These are phyloP conservation scores for Girardinichthys multiradiatus DNA, from an alignment of 2,113 vertebrate species.

Conservation along the genomic window DNA sequence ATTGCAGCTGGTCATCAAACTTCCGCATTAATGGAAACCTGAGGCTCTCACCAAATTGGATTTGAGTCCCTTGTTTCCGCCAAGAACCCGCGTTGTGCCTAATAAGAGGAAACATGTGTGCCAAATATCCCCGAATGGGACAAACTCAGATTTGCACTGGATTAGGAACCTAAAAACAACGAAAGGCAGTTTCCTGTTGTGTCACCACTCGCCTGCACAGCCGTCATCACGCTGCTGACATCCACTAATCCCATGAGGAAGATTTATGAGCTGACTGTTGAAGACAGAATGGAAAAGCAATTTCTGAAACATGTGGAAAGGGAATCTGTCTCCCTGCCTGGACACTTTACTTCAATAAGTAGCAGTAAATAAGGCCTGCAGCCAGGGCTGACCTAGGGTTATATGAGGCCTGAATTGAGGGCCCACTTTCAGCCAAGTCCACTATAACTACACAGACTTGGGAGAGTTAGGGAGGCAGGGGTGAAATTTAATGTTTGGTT, in stretches of 20 bases:
- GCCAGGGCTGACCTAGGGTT: background rate
- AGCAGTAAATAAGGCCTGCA: background rate
- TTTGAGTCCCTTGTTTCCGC: slow-evolving; percentile 69
- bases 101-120: slow-evolving; percentile 80
- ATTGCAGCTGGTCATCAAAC: slow-evolving; percentile 72
- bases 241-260: slow-evolving; percentile 50
- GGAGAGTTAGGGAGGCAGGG: too few relatives aligned
- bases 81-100: slow-evolving; percentile 45
- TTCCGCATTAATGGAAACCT: slow-evolving; percentile 74
- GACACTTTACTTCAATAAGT: slow-evolving; percentile 14
- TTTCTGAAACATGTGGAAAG: background rate
- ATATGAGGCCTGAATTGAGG: too few relatives aligned
- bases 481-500: too few relatives aligned
- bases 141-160: slow-evolving; percentile 52
- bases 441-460: too few relatives aligned
- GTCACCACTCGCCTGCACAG: slow-evolving; percentile 15
- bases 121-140: slow-evolving; percentile 53
- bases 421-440: too few relatives aligned
- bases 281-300: slow-evolving; percentile 44
- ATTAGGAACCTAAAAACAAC: slow-evolving; percentile 52
- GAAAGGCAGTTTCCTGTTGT: slow-evolving; percentile 44
- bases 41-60: slow-evolving; percentile 70
- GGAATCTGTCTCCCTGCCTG: slow-evolving; percentile 21
- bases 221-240: slow-evolving; percentile 42
- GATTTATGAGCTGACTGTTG: slow-evolving; percentile 56